phyloP scores from a whole-genome alignment of 1,140 invertebrate species.

The Brachionus sp. region DNA sequence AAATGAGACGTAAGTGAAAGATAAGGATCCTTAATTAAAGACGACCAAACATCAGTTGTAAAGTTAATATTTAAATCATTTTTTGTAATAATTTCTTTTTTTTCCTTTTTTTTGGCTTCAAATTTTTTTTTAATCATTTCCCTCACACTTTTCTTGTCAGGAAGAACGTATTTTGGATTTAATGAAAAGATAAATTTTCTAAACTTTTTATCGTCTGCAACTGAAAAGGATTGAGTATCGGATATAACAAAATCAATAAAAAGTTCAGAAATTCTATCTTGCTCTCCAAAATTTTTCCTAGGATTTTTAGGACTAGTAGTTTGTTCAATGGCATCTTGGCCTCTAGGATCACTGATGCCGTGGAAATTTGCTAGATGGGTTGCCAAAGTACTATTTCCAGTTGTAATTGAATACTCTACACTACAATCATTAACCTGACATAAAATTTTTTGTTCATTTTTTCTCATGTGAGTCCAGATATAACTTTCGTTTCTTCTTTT shows the following conservation, averaged over 20 bases:
- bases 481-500: constrained; percentile 4
- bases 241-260: constrained; percentile 2
- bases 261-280: neutral
- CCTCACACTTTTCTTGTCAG: neutral
- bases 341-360: neutral
- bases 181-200: constrained; percentile 25
- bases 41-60: constrained; percentile 7
- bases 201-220: constrained; percentile 19
- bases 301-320: neutral
- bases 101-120: neutral
- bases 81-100: neutral
- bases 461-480: neutral
- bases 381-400: neutral
- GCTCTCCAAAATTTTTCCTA: neutral
- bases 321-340: neutral
- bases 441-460: neutral
- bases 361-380: neutral
- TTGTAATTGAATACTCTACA: neutral
- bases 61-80: neutral
- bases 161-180: constrained; percentile 3
- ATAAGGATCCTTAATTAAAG: neutral
- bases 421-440: neutral
- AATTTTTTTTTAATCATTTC: neutral
- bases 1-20: neutral
- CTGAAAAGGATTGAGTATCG: neutral